Base-by-base conservation (phyloP, 2,113 vertebrate species). In the Onychorhynchus coronatus region DNA sequence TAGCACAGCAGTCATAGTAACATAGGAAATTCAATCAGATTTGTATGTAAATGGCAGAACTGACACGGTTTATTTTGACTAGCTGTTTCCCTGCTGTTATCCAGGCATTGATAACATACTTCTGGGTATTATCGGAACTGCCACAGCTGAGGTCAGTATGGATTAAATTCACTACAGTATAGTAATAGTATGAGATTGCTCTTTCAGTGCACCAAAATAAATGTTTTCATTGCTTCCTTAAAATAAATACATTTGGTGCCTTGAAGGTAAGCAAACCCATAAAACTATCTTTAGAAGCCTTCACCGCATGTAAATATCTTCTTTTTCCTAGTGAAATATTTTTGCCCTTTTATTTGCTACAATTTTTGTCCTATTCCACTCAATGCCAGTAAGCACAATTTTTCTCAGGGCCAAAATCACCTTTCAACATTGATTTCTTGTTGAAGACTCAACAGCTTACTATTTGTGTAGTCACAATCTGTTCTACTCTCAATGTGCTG, bases 1-100 rank as follows among this genome's bases (percentile, higher is more conserved):
- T 81, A 67, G 65, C 62, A 88, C 41, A 84, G 77, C 80, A 86
- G 65, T 79, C 94, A 65, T 42, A 88, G 79, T 81, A 82, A 37
- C 44, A 53, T 3, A 88, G 71, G 70, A 79, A 83, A 90, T 94
- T 39, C 17, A 63, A 74, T 95, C 52, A 56, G 95, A 70, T 90
- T 94, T 94, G 72, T 91, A 91, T 91, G 65, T 90, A 88, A 96
- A 95, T 82, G 59, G 61, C 68, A 89, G 76, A 95, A 95, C 61
- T 82, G 80, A 62, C 82, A 65, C 4, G 55, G 70, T 95, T 96
- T 93, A 94, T 92, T 97, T 94, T 89, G 79, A 76, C 79, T 95
- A 76, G 42, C 90, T 96, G 41, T 63, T 77, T 94, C 81, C 66
- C 47, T 94, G 68, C 84, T 93, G 65, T 81, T 95, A 95, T 96